Evolutionary conservation across 2,113 vertebrate genomes (phyloP).

Genomic region (Embiotoca jacksoni): DNA sequence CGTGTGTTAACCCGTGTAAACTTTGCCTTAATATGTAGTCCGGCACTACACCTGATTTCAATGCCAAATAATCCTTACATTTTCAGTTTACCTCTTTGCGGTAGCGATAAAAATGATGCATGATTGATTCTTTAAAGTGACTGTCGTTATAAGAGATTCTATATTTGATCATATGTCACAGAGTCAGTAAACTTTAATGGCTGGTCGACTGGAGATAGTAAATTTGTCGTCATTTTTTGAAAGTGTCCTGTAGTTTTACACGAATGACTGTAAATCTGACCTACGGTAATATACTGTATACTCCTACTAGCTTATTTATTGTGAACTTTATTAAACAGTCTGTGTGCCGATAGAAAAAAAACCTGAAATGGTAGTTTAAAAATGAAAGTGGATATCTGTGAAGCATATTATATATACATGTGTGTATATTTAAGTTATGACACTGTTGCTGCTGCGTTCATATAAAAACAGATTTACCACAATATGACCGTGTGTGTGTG

Average conservation of each 20-base stretch:
- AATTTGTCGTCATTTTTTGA: neutral
- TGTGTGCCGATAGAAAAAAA: neutral
- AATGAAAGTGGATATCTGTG: neutral
- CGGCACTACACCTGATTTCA: neutral
- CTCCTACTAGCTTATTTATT: neutral
- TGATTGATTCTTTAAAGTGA: neutral
- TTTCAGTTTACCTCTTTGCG: neutral
- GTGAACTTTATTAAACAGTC: neutral
- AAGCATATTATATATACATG: too few relatives aligned
- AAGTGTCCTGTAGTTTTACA: slow-evolving; percentile 12
- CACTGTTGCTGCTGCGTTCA: too few relatives aligned
- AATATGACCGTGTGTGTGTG: too few relatives aligned
- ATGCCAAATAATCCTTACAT: slow-evolving; percentile 4
- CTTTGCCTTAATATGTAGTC: slow-evolving; percentile 45
- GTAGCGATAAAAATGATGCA: neutral
- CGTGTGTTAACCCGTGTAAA: neutral
- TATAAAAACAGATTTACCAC: too few relatives aligned
- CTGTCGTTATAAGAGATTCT: neutral
- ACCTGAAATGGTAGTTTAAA: neutral
- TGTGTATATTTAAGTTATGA: too few relatives aligned
- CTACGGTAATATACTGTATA: neutral
- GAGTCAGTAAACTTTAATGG: neutral
- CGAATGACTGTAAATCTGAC: neutral
- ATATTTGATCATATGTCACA: slow-evolving; percentile 18
- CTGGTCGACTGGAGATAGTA: slow-evolving; percentile 4